Percentiles rank a stretch among this genome's conserved stretches.
Conservation (phyloP, 2,888 invertebrate species). For the Galerucella pusilla region DNA sequence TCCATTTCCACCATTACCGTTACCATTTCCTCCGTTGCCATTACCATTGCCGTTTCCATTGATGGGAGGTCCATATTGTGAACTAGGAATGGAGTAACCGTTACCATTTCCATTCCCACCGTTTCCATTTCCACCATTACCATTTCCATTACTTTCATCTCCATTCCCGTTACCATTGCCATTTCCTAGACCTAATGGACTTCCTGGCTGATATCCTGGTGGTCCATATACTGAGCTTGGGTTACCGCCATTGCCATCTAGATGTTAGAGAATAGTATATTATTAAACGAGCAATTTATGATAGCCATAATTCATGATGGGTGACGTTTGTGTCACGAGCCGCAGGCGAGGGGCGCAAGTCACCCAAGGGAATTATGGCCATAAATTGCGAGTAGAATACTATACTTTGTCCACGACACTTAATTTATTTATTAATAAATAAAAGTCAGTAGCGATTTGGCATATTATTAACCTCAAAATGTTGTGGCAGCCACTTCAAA, state of each 20-base stretch:
- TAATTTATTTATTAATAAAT: too few species aligned
- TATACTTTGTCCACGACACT: too few species aligned
- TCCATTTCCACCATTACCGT: conserved; percentile 27
- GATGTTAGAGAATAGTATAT: background rate
- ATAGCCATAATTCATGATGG: too few species aligned
- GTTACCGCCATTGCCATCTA: conserved; percentile 61
- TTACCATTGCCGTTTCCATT: conserved; percentile 42
- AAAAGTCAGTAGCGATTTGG: too few species aligned
- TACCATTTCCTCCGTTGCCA: conserved; percentile 40
- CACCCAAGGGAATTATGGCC: too few species aligned
- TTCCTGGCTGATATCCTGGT: conserved; percentile 58
- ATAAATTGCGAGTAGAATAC: too few species aligned
- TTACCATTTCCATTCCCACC: conserved; percentile 43
- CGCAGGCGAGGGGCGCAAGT: too few species aligned
- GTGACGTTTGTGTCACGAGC: too few species aligned
- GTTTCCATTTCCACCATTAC: conserved; percentile 46
- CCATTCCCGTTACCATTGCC: conserved; percentile 49
- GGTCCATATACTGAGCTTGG: conserved; percentile 60
- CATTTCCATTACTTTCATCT: conserved; percentile 28
- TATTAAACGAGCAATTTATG: too few species aligned
- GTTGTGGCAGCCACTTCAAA: too few species aligned
- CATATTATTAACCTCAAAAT: too few species aligned
- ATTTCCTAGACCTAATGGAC: conserved; percentile 53
- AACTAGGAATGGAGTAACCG: conserved; percentile 24
- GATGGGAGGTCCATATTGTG: conserved; percentile 53